A percentile compares a stretch with the other conserved stretches of the same genome.
Conservation (phyloP, 2,113 vertebrate genomes). For the Eubucco bourcierii region DNA sequence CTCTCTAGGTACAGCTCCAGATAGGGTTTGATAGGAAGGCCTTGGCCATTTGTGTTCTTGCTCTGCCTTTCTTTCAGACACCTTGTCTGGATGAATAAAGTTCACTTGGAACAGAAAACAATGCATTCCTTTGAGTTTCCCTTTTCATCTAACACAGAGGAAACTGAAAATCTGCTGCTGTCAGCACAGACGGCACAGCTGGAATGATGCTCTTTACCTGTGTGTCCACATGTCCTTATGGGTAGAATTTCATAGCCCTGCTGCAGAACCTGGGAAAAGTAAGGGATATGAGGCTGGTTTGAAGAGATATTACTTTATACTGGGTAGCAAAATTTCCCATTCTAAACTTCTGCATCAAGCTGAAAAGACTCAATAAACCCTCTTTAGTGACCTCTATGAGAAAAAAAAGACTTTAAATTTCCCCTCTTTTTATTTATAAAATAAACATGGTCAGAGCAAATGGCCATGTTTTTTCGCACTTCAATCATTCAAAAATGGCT, state of each 20-base stretch:
- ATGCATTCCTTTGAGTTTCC: neutral
- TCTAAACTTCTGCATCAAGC: neutral
- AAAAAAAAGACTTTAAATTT: neutral
- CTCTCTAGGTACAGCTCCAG: neutral
- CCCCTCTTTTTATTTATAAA: neutral
- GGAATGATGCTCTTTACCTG: neutral
- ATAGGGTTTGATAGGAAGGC: neutral
- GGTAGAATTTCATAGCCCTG: neutral
- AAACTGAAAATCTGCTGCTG: neutral
- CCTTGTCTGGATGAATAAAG: constrained; percentile 6
- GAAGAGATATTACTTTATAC: neutral
- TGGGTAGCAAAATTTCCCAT: neutral
- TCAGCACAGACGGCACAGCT: neutral
- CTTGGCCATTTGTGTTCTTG: neutral
- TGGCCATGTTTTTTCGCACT: constrained; percentile 5
- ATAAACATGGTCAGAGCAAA: neutral
- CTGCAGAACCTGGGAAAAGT: neutral
- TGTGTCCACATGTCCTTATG: rapidly evolving
- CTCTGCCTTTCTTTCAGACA: neutral
- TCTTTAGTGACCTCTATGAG: neutral
- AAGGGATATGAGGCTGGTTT: neutral
- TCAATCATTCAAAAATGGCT: neutral
- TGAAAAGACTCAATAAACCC: neutral
- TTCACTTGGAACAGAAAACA: neutral
- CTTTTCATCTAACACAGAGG: neutral